Evolutionary conservation across 2,797 vertebrate genomes (phyloP).

Genomic region (Graptemys geographica): DNA sequence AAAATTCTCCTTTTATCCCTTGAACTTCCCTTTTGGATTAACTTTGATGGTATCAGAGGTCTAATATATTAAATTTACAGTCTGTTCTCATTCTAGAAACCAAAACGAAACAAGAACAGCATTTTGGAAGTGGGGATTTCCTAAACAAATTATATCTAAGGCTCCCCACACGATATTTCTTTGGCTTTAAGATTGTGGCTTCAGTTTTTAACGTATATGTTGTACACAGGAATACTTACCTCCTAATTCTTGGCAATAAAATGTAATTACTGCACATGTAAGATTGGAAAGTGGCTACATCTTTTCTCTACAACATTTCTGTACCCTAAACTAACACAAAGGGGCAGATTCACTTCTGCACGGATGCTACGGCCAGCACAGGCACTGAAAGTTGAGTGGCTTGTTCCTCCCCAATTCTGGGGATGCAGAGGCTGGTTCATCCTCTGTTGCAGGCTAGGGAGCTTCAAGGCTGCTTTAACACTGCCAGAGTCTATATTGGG

Average conservation of each 20-base stretch:
- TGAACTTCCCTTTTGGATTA: conserved; percentile 7
- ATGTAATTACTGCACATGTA: conserved; percentile 47
- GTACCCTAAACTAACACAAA: conserved; percentile 1
- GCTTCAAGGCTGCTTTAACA: neutral
- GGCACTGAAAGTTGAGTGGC: neutral
- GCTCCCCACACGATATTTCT: conserved; percentile 37
- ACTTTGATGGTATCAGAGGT: neutral
- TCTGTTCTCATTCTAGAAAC: conserved; percentile 30
- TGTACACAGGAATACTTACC: conserved; percentile 36
- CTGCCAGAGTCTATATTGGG: neutral
- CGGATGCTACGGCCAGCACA: neutral
- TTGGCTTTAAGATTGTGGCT: conserved; percentile 42
- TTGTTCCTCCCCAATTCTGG: neutral
- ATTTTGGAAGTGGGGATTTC: conserved; percentile 43
- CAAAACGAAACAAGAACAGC: conserved; percentile 1
- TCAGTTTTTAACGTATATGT: conserved; percentile 54
- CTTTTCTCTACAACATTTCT: conserved; percentile 33
- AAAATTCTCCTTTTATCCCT: neutral
- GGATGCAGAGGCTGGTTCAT: neutral
- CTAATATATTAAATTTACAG: conserved; percentile 45
- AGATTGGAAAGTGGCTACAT: conserved; percentile 52
- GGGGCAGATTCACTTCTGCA: conserved; percentile 7
- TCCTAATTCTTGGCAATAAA: conserved; percentile 33
- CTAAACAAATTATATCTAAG: conserved; percentile 25
- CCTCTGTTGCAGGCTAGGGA: neutral